Conservation (phyloP, 2,113 vertebrate genomes). For the Lagopus leucura region DNA sequence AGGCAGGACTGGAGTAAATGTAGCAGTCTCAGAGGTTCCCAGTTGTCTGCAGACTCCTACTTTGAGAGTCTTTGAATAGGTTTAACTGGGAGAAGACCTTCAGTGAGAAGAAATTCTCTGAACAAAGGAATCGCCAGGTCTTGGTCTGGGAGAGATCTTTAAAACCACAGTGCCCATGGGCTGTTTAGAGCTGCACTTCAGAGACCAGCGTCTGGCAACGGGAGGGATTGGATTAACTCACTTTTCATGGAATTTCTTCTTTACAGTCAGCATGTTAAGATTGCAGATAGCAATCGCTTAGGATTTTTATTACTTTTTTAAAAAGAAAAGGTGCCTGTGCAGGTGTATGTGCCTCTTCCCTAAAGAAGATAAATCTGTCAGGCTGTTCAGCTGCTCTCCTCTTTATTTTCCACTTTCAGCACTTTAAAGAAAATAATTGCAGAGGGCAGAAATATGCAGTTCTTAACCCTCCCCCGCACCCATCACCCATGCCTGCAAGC, state of each 20-base stretch:
- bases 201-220: slow-evolving; percentile 6
- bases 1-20: not conserved
- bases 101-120: not conserved
- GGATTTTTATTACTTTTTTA: not conserved
- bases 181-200: not conserved
- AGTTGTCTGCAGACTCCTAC: not conserved
- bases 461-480: slow-evolving; percentile 49
- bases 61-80: slow-evolving; percentile 30
- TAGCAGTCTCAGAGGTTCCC: not conserved
- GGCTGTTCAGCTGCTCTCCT: slow-evolving; percentile 58
- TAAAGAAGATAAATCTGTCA: slow-evolving; percentile 76
- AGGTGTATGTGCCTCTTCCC: slow-evolving; percentile 62
- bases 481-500: slow-evolving; percentile 64
- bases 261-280: slow-evolving; percentile 21
- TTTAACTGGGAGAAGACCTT: not conserved
- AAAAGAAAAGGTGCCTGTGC: slow-evolving; percentile 34
- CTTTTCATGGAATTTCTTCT: slow-evolving; percentile 21
- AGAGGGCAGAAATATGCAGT: slow-evolving; percentile 69
- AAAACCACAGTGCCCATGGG: not conserved
- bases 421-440: slow-evolving; percentile 73
- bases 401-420: slow-evolving; percentile 71
- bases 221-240: slow-evolving; percentile 11
- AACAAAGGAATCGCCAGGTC: not conserved
- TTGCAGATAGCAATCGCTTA: slow-evolving; percentile 40
- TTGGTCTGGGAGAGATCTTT: not conserved